Conservation (phyloP, 2,888 invertebrate species). For the Crematogaster levior region DNA sequence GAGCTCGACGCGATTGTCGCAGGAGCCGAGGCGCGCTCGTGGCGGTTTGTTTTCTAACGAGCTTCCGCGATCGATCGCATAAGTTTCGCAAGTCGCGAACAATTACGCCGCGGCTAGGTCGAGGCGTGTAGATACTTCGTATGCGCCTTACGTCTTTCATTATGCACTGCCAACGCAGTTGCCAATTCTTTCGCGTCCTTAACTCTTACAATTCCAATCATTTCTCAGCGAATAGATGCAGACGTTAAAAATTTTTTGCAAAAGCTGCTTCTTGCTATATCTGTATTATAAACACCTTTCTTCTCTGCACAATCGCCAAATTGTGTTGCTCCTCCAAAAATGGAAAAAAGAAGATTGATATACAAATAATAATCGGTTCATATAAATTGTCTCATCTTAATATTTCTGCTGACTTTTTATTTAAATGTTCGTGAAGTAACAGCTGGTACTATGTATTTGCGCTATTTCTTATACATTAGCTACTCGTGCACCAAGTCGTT, state of each 20-base stretch:
- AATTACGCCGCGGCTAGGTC: constrained; percentile 39
- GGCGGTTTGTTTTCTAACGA: constrained; percentile 48
- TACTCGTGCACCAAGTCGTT: constrained; percentile 10
- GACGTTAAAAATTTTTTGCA: background rate
- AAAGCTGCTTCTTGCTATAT: too few species aligned
- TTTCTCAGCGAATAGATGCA: background rate
- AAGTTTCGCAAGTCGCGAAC: constrained; percentile 45
- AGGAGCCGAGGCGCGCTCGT: background rate
- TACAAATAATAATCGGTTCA: background rate
- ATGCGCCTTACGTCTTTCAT: background rate
- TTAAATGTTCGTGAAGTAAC: background rate
- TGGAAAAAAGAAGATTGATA: background rate
- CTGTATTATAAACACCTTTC: too few species aligned
- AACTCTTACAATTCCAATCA: background rate
- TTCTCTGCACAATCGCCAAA: background rate
- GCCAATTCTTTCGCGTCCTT: background rate
- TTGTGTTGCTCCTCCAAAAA: background rate
- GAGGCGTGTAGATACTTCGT: constrained; percentile 5
- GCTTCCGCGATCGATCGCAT: constrained; percentile 48
- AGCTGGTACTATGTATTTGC: background rate
- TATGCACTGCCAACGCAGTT: background rate
- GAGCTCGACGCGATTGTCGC: constrained; percentile 44
- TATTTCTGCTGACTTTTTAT: background rate
- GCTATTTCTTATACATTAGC: constrained; percentile 7
- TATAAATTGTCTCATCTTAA: background rate